These are phyloP conservation scores for Hemicordylus capensis DNA, from an alignment of 2,113 vertebrate genomes.

Conservation along the genomic window DNA sequence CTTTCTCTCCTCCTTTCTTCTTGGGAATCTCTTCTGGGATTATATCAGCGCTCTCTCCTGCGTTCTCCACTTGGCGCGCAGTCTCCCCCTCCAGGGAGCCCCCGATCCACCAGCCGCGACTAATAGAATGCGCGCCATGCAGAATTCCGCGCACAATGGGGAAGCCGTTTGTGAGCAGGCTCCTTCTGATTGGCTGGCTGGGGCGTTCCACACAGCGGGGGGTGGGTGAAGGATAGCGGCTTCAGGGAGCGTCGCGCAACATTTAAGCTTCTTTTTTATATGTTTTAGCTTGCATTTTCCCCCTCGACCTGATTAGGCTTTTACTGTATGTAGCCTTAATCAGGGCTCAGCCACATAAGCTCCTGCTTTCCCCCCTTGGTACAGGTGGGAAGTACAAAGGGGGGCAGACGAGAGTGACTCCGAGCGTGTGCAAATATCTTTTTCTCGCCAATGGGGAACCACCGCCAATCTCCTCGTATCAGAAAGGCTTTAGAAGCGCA, in stretches of 20 bases:
- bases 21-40: too few relatives aligned
- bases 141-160: not conserved
- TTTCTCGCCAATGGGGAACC: too few relatives aligned
- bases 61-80: not conserved
- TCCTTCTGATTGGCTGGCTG: not conserved
- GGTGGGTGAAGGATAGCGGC: too few relatives aligned
- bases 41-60: not conserved
- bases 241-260: too few relatives aligned
- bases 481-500: too few relatives aligned
- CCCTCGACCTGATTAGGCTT: too few relatives aligned
- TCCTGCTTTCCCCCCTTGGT: rapidly evolving
- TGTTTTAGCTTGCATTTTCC: too few relatives aligned
- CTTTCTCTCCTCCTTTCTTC: too few relatives aligned
- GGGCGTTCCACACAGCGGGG: not conserved
- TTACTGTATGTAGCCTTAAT: not conserved
- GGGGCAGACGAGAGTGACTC: not conserved
- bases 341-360: not conserved
- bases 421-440: not conserved
- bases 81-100: not conserved
- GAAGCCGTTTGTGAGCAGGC: constrained; percentile 40
- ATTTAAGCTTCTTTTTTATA: too few relatives aligned
- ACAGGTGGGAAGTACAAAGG: too few relatives aligned
- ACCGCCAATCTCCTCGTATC: too few relatives aligned
- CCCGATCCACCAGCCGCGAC: not conserved
- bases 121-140: not conserved